Percentiles rank a stretch among this genome's conserved stretches.
Conservation (phyloP, 2,797 vertebrate species). For the Spheniscus humboldti region DNA sequence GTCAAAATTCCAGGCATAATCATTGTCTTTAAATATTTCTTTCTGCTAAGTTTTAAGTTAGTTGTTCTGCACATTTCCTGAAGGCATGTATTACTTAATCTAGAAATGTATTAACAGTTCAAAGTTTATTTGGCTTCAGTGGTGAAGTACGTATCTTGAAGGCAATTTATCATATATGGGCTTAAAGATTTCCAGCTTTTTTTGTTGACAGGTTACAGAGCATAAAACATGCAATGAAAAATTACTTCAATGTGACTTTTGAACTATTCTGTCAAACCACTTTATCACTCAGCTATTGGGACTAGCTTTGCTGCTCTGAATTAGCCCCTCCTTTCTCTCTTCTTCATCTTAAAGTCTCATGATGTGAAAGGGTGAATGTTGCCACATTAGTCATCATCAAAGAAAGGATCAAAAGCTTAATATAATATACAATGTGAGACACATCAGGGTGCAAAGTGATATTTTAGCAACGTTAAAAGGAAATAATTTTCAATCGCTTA, state of each 20-base stretch:
- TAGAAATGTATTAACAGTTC: constrained; percentile 23
- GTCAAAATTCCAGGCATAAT: background rate
- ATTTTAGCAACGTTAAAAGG: background rate
- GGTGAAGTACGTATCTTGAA: background rate
- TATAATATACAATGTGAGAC: background rate
- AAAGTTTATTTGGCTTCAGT: background rate
- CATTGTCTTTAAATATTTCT: background rate
- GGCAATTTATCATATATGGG: constrained; percentile 21
- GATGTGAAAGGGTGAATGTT: background rate
- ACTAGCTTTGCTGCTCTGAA: background rate
- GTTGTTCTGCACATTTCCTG: background rate
- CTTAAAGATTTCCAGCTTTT: constrained; percentile 38
- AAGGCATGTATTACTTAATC: constrained; percentile 4
- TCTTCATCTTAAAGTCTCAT: background rate
- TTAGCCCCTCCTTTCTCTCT: background rate
- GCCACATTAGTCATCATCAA: background rate
- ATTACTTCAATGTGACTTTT: constrained; percentile 10
- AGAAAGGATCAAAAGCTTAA: background rate
- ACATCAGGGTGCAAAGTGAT: background rate
- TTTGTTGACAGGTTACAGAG: constrained; percentile 9
- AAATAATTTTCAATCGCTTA: background rate
- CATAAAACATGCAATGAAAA: constrained; percentile 25
- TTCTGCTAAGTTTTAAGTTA: constrained; percentile 35
- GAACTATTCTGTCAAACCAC: constrained; percentile 7
- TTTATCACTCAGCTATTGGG: background rate